phyloP scores from a whole-genome alignment of 2,797 vertebrate genomes.

The Pelobates cultripes region DNA sequence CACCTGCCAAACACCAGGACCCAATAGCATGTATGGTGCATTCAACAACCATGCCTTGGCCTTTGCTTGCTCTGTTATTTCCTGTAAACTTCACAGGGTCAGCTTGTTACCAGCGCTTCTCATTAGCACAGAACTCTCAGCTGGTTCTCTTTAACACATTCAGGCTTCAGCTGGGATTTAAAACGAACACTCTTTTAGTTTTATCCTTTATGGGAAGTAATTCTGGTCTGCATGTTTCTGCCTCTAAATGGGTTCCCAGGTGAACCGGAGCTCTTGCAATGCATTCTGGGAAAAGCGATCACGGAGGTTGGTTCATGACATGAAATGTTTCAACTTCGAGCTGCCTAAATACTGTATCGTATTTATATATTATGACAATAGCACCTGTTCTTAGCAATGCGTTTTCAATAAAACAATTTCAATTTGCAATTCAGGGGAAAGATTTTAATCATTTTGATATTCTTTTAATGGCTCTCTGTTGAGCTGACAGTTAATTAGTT shows the following conservation, averaged over 20 bases:
- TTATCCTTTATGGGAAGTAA: conserved; percentile 32
- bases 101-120: conserved; percentile 43
- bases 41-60: conserved; percentile 30
- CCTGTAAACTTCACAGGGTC: conserved; percentile 53
- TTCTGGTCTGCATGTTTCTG: conserved; percentile 29
- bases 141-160: conserved; percentile 51
- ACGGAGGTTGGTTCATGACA: neutral
- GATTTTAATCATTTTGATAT: too few relatives aligned
- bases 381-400: neutral
- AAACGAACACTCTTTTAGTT: conserved; percentile 22
- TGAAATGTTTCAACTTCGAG: neutral
- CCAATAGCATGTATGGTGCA: conserved; percentile 38
- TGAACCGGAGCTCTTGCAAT: conserved; percentile 8
- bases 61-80: conserved; percentile 40
- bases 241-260: conserved; percentile 13
- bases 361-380: neutral
- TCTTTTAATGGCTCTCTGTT: too few relatives aligned
- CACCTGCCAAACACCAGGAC: conserved; percentile 49
- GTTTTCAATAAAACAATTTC: too few relatives aligned
- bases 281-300: conserved; percentile 3
- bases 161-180: conserved; percentile 42
- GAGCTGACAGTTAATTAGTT: too few relatives aligned
- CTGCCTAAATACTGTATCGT: neutral
- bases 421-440: too few relatives aligned
- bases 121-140: conserved; percentile 44